These are phyloP conservation scores for Alca torda DNA, from an alignment of 2,797 vertebrate species.

Conservation along the genomic window DNA sequence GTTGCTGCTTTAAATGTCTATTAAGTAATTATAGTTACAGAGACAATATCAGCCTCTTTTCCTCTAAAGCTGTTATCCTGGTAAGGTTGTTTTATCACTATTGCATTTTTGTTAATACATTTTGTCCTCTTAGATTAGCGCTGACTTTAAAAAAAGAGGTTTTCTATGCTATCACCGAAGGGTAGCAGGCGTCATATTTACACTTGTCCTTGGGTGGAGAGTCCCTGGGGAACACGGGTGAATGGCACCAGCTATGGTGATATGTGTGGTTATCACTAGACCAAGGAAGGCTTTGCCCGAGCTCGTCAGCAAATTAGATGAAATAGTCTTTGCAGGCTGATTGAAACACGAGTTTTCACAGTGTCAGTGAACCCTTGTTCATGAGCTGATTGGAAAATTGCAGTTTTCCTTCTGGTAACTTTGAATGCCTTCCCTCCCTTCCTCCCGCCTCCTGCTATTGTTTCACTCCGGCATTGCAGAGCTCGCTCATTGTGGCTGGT, in stretches of 20 bases:
- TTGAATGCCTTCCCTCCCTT: not conserved
- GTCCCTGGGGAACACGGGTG: not conserved
- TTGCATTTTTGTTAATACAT: not conserved
- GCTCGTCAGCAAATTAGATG: not conserved
- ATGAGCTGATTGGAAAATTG: not conserved
- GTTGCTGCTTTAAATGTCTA: not conserved
- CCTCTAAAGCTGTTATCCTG: not conserved
- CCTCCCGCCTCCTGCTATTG: not conserved
- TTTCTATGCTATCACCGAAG: not conserved
- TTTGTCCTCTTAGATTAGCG: rapidly evolving
- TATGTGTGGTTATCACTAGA: not conserved
- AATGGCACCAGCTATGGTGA: not conserved
- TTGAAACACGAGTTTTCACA: not conserved
- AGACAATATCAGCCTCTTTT: not conserved
- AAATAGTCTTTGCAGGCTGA: not conserved
- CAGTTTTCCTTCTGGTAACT: not conserved
- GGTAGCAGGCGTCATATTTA: not conserved
- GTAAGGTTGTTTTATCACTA: not conserved
- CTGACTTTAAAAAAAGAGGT: not conserved
- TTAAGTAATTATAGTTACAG: not conserved
- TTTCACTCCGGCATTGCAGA: not conserved
- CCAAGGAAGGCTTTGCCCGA: not conserved
- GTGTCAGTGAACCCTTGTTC: not conserved
- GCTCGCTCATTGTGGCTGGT: not conserved
- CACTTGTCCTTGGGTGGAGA: not conserved